These are phyloP conservation scores for Alloscopus bannaensis DNA, from an alignment of 2,888 invertebrate species.

Conservation along the genomic window DNA sequence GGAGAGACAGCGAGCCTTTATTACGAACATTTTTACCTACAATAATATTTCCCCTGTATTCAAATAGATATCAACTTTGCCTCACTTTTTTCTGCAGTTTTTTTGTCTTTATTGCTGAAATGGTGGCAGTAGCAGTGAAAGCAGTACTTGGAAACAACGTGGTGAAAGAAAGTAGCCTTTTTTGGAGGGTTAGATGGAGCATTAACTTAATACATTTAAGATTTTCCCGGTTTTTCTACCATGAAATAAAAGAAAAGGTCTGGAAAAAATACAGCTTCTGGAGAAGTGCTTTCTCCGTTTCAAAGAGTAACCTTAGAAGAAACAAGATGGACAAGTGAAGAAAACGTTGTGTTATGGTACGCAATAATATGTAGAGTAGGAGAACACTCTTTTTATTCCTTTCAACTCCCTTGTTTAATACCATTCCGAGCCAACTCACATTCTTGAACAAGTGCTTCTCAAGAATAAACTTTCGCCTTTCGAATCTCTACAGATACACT, in stretches of 20 bases:
- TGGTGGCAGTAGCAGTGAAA: constrained; percentile 10
- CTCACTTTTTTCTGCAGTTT: too few species aligned
- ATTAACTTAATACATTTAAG: too few species aligned
- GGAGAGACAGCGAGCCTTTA: neutral
- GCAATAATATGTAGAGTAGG: constrained; percentile 50
- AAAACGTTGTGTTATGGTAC: neutral
- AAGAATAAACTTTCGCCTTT: too few species aligned
- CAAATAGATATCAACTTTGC: too few species aligned
- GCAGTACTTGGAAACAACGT: too few species aligned
- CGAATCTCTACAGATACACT: neutral
- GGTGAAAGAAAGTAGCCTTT: too few species aligned
- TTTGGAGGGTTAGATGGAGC: constrained; percentile 46
- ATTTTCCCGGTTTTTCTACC: too few species aligned
- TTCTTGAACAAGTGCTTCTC: constrained; percentile 37
- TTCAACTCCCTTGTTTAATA: constrained; percentile 56
- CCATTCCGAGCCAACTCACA: constrained; percentile 56
- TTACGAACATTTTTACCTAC: too few species aligned
- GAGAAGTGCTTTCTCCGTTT: too few species aligned
- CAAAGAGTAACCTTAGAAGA: neutral
- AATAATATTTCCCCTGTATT: too few species aligned
- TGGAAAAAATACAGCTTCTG: constrained; percentile 49
- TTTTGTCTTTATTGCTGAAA: too few species aligned
- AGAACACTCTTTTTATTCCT: constrained; percentile 31
- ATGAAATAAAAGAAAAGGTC: too few species aligned
- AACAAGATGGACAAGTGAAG: neutral